Conservation (phyloP, 2,888 invertebrate genomes). For the Teleiodes luculella region DNA sequence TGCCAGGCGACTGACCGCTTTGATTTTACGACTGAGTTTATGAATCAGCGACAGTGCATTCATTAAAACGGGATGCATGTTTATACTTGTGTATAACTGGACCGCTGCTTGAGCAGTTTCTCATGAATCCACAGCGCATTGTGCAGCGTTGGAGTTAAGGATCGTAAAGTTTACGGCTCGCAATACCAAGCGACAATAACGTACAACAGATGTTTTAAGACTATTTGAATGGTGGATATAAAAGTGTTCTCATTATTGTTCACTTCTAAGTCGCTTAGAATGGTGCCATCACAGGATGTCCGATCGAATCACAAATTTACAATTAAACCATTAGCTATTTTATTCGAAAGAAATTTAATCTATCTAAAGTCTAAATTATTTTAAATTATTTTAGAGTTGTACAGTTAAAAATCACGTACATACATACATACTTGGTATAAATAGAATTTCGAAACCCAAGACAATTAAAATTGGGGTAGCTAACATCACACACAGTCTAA, state of each 20-base stretch:
- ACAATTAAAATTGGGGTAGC: slow-evolving; percentile 21
- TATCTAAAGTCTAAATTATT: too few relatives aligned
- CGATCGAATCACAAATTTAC: too few relatives aligned
- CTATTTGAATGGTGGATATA: slow-evolving; percentile 8
- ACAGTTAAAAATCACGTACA: too few relatives aligned
- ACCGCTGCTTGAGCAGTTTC: slow-evolving; percentile 31
- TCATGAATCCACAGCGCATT: slow-evolving; percentile 37
- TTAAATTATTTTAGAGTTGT: too few relatives aligned
- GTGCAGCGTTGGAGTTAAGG: slow-evolving; percentile 6
- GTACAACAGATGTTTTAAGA: slow-evolving; percentile 10
- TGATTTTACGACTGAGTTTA: slow-evolving; percentile 54
- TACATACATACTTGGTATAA: too few relatives aligned
- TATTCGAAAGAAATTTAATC: too few relatives aligned
- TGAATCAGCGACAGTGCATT: slow-evolving; percentile 60
- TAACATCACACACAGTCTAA: too few relatives aligned
- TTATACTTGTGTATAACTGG: slow-evolving; percentile 38
- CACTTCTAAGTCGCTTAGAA: neutral
- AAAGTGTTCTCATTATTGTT: neutral
- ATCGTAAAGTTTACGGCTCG: slow-evolving; percentile 16
- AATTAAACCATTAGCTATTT: too few relatives aligned
- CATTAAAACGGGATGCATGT: slow-evolving; percentile 48
- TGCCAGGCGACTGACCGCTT: slow-evolving; percentile 47
- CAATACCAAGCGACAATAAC: slow-evolving; percentile 3
- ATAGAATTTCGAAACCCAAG: slow-evolving; percentile 1
- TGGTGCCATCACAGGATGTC: neutral